These are phyloP conservation scores for Pteromalus puparum DNA, from an alignment of 1,140 invertebrate genomes.

Conservation along the genomic window DNA sequence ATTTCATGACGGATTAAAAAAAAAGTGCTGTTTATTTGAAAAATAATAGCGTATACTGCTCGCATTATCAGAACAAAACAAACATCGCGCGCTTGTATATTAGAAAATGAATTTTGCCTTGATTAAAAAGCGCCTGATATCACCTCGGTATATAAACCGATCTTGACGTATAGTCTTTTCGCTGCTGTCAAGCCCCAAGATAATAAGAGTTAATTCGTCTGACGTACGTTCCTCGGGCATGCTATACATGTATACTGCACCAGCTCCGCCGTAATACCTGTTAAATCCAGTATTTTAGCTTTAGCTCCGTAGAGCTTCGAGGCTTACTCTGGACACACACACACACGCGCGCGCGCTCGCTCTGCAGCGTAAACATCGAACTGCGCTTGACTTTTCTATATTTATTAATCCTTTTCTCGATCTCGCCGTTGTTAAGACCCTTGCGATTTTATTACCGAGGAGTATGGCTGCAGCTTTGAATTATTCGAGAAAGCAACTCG, in stretches of 20 bases:
- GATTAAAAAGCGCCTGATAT: not conserved
- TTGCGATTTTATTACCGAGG: no score
- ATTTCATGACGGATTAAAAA: no score
- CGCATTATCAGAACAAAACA: no score
- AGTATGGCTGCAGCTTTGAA: no score
- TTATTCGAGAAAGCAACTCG: no score
- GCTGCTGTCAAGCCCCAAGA: not conserved
- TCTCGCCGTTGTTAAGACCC: no score
- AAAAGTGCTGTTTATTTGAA: no score
- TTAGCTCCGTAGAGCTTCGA: constrained; percentile 4
- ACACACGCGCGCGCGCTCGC: not conserved
- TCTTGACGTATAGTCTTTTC: not conserved
- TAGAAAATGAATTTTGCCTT: not conserved
- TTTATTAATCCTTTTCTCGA: no score
- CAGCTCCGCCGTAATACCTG: constrained; percentile 5
- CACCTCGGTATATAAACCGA: not conserved
- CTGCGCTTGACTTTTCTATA: not conserved
- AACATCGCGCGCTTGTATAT: not conserved
- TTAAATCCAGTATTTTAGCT: constrained; percentile 50
- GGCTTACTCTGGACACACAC: not conserved
- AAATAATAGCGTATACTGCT: no score
- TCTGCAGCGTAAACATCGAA: not conserved
- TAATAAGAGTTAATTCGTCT: constrained; percentile 46
- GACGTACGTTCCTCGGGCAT: constrained; percentile 46
- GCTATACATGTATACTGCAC: constrained; percentile 9